Percentiles rank a stretch among this genome's conserved stretches.
phyloP scores from a whole-genome alignment of 2,888 invertebrate genomes.

The Ypsolopha sequella region DNA sequence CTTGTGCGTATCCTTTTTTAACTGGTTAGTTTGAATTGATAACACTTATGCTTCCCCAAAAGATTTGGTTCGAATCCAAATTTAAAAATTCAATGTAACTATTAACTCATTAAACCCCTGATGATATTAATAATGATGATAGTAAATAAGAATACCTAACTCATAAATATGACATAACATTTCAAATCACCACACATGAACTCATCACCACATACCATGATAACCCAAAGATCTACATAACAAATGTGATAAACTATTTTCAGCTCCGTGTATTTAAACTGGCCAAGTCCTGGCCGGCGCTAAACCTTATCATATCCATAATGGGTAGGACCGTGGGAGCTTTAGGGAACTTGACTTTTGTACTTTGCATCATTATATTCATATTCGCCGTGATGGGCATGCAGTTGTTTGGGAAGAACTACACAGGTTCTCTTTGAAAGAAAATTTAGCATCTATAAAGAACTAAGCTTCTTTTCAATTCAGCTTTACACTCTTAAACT shows the following conservation, averaged over 20 bases:
- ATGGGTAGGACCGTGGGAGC: conserved; percentile 97
- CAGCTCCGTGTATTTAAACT: conserved; percentile 97
- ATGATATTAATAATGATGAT: neutral
- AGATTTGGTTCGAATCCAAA: neutral
- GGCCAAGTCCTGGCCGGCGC: conserved; percentile 96
- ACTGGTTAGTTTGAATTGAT: too few species aligned
- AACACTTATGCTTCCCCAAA: too few species aligned
- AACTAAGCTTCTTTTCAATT: conserved; percentile 61
- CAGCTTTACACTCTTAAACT: conserved; percentile 66
- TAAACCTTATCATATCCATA: conserved; percentile 95
- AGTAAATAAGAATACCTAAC: neutral
- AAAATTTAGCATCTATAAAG: conserved; percentile 62
- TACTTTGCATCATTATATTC: conserved; percentile 96
- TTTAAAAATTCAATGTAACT: neutral
- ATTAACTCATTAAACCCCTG: too few species aligned
- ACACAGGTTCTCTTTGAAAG: conserved; percentile 75
- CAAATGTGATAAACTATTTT: conserved; percentile 61
- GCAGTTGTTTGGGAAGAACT: conserved; percentile 94
- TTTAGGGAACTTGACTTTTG: conserved; percentile 94
- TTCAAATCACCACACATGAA: neutral
- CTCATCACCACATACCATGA: neutral
- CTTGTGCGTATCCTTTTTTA: too few species aligned
- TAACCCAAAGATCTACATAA: conserved; percentile 4
- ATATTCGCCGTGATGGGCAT: conserved; percentile 98
- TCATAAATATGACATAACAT: neutral